Evolutionary conservation across 1,140 invertebrate genomes (phyloP).

Genomic region (Cyphomyrmex costatus): DNA sequence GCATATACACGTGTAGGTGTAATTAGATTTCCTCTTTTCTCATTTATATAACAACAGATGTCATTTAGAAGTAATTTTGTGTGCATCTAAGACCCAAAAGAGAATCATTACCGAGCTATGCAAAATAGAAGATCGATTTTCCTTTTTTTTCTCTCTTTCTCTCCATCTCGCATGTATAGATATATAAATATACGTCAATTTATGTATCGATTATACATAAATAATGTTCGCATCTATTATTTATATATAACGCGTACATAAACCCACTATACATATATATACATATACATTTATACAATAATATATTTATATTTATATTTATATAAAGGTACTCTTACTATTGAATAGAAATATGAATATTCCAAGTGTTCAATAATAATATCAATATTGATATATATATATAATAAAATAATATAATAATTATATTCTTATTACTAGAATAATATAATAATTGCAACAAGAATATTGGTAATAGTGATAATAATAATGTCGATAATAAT

Average conservation of each 20-base stretch:
- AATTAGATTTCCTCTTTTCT: slow-evolving; percentile 72
- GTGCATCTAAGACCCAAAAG: slow-evolving; percentile 85
- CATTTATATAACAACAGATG: slow-evolving; percentile 79
- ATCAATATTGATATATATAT: slow-evolving; percentile 79
- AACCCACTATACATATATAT: slow-evolving; percentile 81
- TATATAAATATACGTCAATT: slow-evolving; percentile 79
- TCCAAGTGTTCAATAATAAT: slow-evolving; percentile 81
- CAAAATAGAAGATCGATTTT: slow-evolving; percentile 86
- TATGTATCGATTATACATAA: slow-evolving; percentile 80
- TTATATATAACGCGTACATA: slow-evolving; percentile 82
- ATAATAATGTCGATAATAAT: slow-evolving; percentile 78
- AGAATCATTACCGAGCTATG: slow-evolving; percentile 85
- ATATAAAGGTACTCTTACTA: slow-evolving; percentile 83
- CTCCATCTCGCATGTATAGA: slow-evolving; percentile 74
- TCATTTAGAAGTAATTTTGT: slow-evolving; percentile 84
- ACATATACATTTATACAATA: slow-evolving; percentile 79
- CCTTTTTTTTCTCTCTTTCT: slow-evolving; percentile 76
- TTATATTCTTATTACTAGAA: slow-evolving; percentile 79
- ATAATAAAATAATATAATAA: slow-evolving; percentile 80
- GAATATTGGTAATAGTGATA: slow-evolving; percentile 77
- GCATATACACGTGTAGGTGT: slow-evolving; percentile 69
- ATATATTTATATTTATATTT: slow-evolving; percentile 76
- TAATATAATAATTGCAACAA: slow-evolving; percentile 81
- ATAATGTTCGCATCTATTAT: slow-evolving; percentile 76
- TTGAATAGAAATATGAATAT: slow-evolving; percentile 85